Base-by-base conservation (phyloP, 1,140 invertebrate species). In the Ceratina japonica region DNA sequence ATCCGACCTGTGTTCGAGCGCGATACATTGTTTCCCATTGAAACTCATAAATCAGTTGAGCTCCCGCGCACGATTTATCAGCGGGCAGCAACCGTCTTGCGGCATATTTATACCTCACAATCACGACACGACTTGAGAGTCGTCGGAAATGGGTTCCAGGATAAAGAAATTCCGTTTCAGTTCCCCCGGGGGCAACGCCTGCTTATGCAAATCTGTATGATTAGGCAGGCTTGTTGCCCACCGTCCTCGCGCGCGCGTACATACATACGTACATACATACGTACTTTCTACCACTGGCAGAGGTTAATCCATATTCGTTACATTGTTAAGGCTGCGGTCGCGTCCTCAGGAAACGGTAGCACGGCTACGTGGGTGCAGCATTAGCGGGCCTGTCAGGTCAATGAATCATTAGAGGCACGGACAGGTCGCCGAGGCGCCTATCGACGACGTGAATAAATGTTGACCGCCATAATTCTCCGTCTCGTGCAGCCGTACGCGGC, bases 321-420 rank as follows among this genome's bases (percentile, higher is more conserved):
- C 49, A 61, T 22, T 61, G 59, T 72, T 13, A 12, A n/a, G 31
- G 44, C 1, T 15, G 10, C 22, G 13, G 66, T 24, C 44, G 49
- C 64, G 66, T 84, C 78, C 79, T 84, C 64, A 56, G 75, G 24
- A 85, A 81, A 87, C 85, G 81, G 83, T 87, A 86, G 83, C 83
- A 27, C 58, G 76, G 51, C 71, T 64, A 83, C 85, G 83, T 87
- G 81, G 83, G 85, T 87, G 86, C 86, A 85, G 83, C 85, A 80
- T 80, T 86, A 83, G 81, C 71, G 75, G 70, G 16, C 56, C 76
- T 82, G 83, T 80, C 82, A 81, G 85, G 82, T 87, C 87, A 87
- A 87, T 87, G 87, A 87, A 87, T 87, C 87, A 87, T 87, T 87
- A 87, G 78, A 80, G 69, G 68, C 76, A 86, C 76, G 74, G 81